phyloP scores from a whole-genome alignment of 2,888 invertebrate species.

The Scaeva pyrastri region DNA sequence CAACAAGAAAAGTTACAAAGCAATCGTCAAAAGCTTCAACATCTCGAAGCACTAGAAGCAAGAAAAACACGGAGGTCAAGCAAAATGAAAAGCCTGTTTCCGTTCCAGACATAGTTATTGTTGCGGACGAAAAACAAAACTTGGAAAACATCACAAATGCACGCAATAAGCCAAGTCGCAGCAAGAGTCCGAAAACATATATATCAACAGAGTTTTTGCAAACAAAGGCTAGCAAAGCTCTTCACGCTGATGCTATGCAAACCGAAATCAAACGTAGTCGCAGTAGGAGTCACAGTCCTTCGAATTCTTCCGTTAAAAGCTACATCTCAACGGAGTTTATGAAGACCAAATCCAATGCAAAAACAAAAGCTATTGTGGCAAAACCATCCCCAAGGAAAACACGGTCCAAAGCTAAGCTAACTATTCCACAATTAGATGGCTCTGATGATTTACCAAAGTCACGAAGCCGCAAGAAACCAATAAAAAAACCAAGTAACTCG shows the following conservation, averaged over 20 bases:
- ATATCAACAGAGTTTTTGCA: constrained; percentile 79
- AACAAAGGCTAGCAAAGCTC: constrained; percentile 73
- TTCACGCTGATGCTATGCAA: background rate
- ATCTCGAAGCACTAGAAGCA: background rate
- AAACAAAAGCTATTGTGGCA: constrained; percentile 51
- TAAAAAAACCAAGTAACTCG: constrained; percentile 71
- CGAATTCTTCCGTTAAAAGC: background rate
- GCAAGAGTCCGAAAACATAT: constrained; percentile 80
- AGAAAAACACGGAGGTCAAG: background rate
- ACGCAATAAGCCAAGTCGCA: constrained; percentile 71
- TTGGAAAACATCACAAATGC: constrained; percentile 70
- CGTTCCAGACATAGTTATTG: constrained; percentile 78
- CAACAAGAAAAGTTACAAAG: background rate
- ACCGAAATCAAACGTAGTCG: constrained; percentile 9
- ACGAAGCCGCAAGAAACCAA: constrained; percentile 60
- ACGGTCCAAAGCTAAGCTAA: constrained; percentile 60
- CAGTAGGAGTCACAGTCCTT: constrained; percentile 62
- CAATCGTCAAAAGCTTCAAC: background rate
- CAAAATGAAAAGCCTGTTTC: constrained; percentile 65
- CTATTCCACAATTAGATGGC: constrained; percentile 86
- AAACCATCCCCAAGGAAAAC: constrained; percentile 58
- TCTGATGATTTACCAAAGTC: constrained; percentile 82
- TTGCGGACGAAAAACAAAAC: constrained; percentile 54
- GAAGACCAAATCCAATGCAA: constrained; percentile 30
- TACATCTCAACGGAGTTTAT: constrained; percentile 39